Conservation (phyloP, 2,797 vertebrate genomes). For the Lutjanus argentimaculatus region DNA sequence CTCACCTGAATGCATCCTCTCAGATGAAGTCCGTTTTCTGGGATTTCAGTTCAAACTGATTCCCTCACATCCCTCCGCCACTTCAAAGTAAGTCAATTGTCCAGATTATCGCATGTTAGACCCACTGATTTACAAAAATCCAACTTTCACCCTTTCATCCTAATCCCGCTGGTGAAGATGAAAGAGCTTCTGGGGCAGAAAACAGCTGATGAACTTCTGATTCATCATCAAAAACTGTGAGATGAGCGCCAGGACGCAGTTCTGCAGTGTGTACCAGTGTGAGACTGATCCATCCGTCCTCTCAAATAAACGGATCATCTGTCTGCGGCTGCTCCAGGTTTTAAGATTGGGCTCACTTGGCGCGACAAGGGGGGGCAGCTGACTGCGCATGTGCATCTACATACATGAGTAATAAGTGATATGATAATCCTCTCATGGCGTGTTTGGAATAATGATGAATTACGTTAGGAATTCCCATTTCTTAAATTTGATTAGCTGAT, state of each 20-base stretch:
- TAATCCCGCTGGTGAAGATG: slow-evolving; percentile 43
- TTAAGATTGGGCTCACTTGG: slow-evolving; percentile 66
- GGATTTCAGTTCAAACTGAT: slow-evolving; percentile 32
- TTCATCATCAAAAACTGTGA: slow-evolving; percentile 21
- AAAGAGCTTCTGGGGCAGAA: slow-evolving; percentile 21
- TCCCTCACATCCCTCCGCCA: slow-evolving; percentile 55
- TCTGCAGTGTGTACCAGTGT: slow-evolving; percentile 16
- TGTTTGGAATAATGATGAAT: slow-evolving; percentile 14
- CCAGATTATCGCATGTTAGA: slow-evolving; percentile 45
- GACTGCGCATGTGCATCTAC: slow-evolving; percentile 62
- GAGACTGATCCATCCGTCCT: slow-evolving; percentile 11
- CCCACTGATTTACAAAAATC: slow-evolving; percentile 36
- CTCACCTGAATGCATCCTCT: slow-evolving; percentile 75
- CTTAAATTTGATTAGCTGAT: slow-evolving; percentile 25
- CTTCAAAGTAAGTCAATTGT: background rate
- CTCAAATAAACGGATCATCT: slow-evolving; percentile 45
- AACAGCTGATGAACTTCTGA: slow-evolving; percentile 23
- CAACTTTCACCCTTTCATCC: slow-evolving; percentile 69
- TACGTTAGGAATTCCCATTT: slow-evolving; percentile 30
- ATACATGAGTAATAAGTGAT: slow-evolving; percentile 12
- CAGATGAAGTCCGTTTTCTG: slow-evolving; percentile 34
- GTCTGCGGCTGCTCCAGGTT: slow-evolving; percentile 55
- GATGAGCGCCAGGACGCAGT: background rate
- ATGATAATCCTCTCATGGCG: slow-evolving; percentile 21
- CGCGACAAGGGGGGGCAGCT: slow-evolving; percentile 39